phyloP scores from a whole-genome alignment of 2,797 vertebrate genomes.

The Petrocephalus sullivani region DNA sequence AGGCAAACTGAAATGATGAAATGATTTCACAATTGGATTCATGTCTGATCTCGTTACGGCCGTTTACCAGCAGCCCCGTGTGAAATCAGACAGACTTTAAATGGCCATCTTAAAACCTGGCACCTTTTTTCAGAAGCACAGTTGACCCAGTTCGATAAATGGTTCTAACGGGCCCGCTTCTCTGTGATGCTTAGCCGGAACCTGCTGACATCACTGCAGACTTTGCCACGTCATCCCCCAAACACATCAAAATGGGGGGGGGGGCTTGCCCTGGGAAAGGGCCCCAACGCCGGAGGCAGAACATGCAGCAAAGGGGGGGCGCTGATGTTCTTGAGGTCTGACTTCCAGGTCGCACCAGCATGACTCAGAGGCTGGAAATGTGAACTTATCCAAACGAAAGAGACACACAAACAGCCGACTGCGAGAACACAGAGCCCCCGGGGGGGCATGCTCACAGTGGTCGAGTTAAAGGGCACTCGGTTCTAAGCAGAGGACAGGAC shows the following conservation, averaged over 20 bases:
- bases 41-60: background rate
- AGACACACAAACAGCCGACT: background rate
- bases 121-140: background rate
- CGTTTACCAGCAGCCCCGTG: background rate
- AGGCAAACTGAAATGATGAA: background rate
- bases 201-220: background rate
- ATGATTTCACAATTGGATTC: background rate
- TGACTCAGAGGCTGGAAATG: background rate
- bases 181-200: background rate
- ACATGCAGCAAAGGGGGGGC: constrained; percentile 44
- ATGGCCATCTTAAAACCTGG: background rate
- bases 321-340: constrained; percentile 46
- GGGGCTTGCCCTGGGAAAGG: background rate
- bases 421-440: background rate
- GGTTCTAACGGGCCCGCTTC: background rate
- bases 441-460: background rate
- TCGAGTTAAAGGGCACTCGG: background rate
- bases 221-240: background rate
- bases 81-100: background rate
- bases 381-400: background rate
- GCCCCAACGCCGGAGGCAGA: background rate
- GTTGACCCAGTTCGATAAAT: background rate
- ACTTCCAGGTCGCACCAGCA: constrained; percentile 30
- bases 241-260: background rate
- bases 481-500: background rate